Base-by-base conservation (phyloP, 2,113 vertebrate species). In the Oncorhynchus tshawytscha region DNA sequence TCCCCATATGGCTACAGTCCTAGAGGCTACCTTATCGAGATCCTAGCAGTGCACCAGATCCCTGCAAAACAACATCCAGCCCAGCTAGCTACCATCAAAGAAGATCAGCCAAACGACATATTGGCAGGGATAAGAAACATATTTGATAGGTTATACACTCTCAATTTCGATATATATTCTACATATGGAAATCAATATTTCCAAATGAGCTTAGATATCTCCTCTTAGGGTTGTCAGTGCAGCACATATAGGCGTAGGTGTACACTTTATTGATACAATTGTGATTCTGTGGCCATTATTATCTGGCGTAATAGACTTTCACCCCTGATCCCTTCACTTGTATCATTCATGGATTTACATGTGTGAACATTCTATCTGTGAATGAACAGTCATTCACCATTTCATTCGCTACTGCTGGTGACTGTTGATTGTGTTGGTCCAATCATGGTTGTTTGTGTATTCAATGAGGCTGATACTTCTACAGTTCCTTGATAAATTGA, bases 341-440 rank as follows among this genome's bases (percentile, higher is more conserved):
- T 11, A 54, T 54, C 79, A 81, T 88, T 82, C 79, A 84, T 71
- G 78, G 77, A 85, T 66, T 75, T 34, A 5, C 12, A 73, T 72
- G 25, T 73, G 5, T 27, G 59, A 22, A 60, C 59, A n/a, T n/a
- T n/a, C 59, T 60, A 59, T 75, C 75, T 78, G 76, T 84, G 84
- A 83, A 80, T 85, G 69, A 80, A 9, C 73, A 70, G 76, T 60
- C 68, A 70, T 81, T 81, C 71, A 71, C 69, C 67, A 45, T n/a
- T 0, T 20, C 20, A 20, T 27, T n/a, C 20, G 9, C 59, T 62
- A 9, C 59, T 22, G 12, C 15, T 67, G 12, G 9, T 13, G 24
- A 8, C 12, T 67, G 24, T 31, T 18, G 6, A 12, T 31, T 31
- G 11, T 45, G 13, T 31, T 29, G 27, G 24, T 67, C 16, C 65